Conservation (phyloP, 2,888 invertebrate genomes). For the Sinelater perroti region DNA sequence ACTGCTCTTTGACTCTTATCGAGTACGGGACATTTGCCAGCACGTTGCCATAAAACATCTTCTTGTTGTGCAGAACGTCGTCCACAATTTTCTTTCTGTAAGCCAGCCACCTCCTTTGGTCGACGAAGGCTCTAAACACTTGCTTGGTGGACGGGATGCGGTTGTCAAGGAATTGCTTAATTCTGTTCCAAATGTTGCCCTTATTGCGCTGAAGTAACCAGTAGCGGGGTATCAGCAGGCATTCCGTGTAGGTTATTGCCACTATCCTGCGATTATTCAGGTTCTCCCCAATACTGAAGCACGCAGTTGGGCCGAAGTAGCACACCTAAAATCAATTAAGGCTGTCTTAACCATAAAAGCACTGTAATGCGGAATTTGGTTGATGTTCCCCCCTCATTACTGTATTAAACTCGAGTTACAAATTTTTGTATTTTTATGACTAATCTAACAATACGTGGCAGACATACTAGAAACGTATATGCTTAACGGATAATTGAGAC, state of each 20-base stretch:
- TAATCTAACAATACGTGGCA: too few species aligned
- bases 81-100: conserved; percentile 64
- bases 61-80: conserved; percentile 61
- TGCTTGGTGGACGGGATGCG: conserved; percentile 67
- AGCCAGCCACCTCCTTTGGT: conserved; percentile 66
- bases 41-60: conserved; percentile 9
- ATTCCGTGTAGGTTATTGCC: conserved; percentile 70
- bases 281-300: conserved; percentile 77
- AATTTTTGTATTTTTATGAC: too few species aligned
- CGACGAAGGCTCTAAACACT: conserved; percentile 66
- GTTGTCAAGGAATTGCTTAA: conserved; percentile 67
- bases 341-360: too few species aligned
- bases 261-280: conserved; percentile 71
- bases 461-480: too few species aligned
- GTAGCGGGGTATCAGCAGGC: conserved; percentile 74
- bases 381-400: too few species aligned
- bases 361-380: too few species aligned
- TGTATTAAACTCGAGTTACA: too few species aligned
- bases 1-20: conserved; percentile 32
- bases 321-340: conserved; percentile 66
- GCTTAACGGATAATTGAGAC: too few species aligned
- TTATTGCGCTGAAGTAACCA: conserved; percentile 74
- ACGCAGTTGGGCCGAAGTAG: conserved; percentile 66
- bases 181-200: conserved; percentile 72
- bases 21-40: conserved; percentile 41